Conservation (phyloP, 2,888 invertebrate species). For the Hypena proboscidalis region DNA sequence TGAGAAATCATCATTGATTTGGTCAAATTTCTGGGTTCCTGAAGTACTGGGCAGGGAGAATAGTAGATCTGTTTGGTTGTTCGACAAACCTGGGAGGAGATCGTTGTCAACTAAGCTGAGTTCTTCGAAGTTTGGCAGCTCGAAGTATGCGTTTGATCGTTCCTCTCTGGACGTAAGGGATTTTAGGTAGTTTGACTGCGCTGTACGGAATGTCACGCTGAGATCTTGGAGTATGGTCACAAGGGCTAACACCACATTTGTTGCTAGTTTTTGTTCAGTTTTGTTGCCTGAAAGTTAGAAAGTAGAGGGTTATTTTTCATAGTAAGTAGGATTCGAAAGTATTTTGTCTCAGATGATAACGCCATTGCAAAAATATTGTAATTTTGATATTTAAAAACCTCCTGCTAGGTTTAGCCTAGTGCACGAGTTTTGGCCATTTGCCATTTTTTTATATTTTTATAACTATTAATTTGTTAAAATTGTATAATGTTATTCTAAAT, state of each 20-base stretch:
- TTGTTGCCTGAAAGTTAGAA: constrained; percentile 83
- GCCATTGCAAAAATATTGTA: too few species aligned
- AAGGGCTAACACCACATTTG: constrained; percentile 94
- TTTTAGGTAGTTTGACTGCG: constrained; percentile 94
- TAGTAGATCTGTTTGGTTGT: constrained; percentile 74
- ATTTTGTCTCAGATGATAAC: too few species aligned
- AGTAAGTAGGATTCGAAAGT: too few species aligned
- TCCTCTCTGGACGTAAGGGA: constrained; percentile 96
- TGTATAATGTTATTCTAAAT: too few species aligned
- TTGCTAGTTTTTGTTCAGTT: constrained; percentile 91
- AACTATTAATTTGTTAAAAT: too few species aligned
- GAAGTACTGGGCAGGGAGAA: constrained; percentile 77
- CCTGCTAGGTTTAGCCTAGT: too few species aligned
- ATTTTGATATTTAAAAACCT: too few species aligned
- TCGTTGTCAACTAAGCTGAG: constrained; percentile 82
- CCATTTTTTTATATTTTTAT: too few species aligned
- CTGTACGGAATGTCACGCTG: constrained; percentile 92
- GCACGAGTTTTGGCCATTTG: too few species aligned
- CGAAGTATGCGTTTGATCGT: constrained; percentile 95
- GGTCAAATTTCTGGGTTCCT: constrained; percentile 60
- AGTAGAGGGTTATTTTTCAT: too few species aligned
- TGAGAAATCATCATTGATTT: constrained; percentile 82
- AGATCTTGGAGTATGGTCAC: constrained; percentile 95
- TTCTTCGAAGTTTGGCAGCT: constrained; percentile 87
- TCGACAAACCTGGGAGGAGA: constrained; percentile 66